These are phyloP conservation scores for Chascanopsetta lugubris DNA, from an alignment of 2,113 vertebrate genomes.

Conservation along the genomic window DNA sequence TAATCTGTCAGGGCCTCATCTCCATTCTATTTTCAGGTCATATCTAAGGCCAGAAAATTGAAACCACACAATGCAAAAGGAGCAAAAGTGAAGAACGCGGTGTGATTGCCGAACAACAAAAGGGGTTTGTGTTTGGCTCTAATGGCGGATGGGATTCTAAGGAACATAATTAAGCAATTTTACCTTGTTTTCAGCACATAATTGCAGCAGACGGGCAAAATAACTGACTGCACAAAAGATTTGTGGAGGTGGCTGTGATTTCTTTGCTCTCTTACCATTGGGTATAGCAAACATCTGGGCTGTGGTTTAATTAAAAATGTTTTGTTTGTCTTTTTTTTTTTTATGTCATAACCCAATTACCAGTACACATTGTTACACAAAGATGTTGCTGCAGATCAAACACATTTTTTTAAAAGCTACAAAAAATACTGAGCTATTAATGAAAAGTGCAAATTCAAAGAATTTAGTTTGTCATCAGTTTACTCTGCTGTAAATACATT, in stretches of 20 bases:
- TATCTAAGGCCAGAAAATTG: constrained; percentile 39
- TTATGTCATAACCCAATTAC: background rate
- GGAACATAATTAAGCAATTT: constrained; percentile 59
- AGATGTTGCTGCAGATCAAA: background rate
- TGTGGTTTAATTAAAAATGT: constrained; percentile 29
- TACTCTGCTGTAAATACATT: no score
- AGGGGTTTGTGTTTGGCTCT: constrained; percentile 50
- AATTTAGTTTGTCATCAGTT: no score
- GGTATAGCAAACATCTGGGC: constrained; percentile 10
- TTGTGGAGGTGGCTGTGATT: constrained; percentile 17
- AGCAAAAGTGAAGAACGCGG: constrained; percentile 33
- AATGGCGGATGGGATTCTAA: constrained; percentile 33
- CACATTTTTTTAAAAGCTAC: background rate
- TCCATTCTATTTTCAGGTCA: constrained; percentile 34
- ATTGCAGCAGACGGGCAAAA: constrained; percentile 48
- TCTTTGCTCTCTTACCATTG: background rate
- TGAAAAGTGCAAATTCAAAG: no score
- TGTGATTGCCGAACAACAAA: constrained; percentile 54
- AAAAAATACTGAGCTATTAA: background rate
- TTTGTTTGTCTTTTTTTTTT: background rate
- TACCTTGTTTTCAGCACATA: constrained; percentile 43
- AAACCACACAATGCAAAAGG: constrained; percentile 22
- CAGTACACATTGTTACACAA: constrained; percentile 5
- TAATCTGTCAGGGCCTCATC: constrained; percentile 20
- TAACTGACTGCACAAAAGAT: constrained; percentile 40